Base-by-base conservation (phyloP, 2,113 vertebrate genomes). In the Poecilia latipinna region DNA sequence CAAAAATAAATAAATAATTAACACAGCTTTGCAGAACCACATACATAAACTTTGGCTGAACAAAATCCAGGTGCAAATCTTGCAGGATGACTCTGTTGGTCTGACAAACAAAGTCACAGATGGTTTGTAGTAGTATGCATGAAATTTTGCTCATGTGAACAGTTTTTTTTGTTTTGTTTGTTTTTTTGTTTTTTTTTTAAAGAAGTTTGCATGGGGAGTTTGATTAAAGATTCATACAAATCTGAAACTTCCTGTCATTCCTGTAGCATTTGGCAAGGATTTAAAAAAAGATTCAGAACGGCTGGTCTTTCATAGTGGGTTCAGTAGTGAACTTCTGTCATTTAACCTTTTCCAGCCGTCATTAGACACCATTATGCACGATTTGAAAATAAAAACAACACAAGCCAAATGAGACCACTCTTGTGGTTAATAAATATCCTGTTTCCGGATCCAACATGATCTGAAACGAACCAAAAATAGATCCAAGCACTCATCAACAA, bases 361-460 rank as follows among this genome's bases (percentile, higher is more conserved):
- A 33, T 64, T 24, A 70, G 17, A 61, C 22, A 26, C 57, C 65
- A 81, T 74, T 67, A 74, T 63, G 17, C 12, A 8, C 39, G 44
- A 75, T 79, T 57, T 62, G 44, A 54, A 57, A 72, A 57, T 29
- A 63, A 80, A 6, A 8, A 54, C 39, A 42, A 4, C 15, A 19
- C 19, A 67, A 80, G 44, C 65, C 61, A 72, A 75, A 70, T n/a
- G 39, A 79, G 69, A 62, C 29, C 24, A 67, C 64, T 74, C 80
- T 72, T 80, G 6, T 31, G 0, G 31, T 74, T 78, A 74, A 63
- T 54, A 72, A 37, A 31, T 39, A 63, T 80, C 70, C 31, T 24
- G 31, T 79, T 71, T 48, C 61, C 66, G 35, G 22, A 29, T 32
- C 28, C 51, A 57, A 75, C 29, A 74, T 48, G 22, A 19, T 71